phyloP scores from a whole-genome alignment of 2,797 vertebrate genomes.

The Mastacembelus armatus region DNA sequence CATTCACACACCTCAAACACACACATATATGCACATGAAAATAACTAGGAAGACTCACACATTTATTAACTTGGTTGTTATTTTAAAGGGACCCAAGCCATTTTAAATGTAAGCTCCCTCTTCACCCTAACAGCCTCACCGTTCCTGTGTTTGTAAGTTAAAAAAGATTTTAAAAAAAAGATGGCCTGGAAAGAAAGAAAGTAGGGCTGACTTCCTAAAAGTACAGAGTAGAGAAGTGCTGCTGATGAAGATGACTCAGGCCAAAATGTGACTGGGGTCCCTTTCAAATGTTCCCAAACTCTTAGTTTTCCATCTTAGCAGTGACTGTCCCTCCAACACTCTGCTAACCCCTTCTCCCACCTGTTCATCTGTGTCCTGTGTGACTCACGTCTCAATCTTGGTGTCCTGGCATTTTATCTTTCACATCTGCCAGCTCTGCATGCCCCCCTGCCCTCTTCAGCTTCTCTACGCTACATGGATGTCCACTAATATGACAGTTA shows the following conservation, averaged over 20 bases:
- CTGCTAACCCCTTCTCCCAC: conserved; percentile 46
- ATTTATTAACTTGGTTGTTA: conserved; percentile 63
- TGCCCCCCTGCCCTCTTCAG: conserved; percentile 57
- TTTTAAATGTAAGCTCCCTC: conserved; percentile 54
- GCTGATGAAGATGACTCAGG: conserved; percentile 41
- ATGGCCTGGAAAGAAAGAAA: conserved; percentile 25
- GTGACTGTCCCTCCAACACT: conserved; percentile 59
- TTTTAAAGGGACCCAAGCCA: conserved; percentile 82
- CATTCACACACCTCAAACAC: conserved; percentile 49
- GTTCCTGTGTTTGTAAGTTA: conserved; percentile 35
- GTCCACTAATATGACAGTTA: conserved; percentile 70
- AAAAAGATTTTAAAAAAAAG: conserved; percentile 16
- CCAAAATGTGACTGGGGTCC: conserved; percentile 81
- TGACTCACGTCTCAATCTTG: conserved; percentile 76
- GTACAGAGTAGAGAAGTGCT: conserved; percentile 47
- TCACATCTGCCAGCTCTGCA: conserved; percentile 81
- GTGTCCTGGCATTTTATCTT: conserved; percentile 76
- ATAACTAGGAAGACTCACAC: conserved; percentile 59
- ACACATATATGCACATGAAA: conserved; percentile 46
- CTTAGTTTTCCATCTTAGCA: conserved; percentile 80
- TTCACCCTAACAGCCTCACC: background rate
- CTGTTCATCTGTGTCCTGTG: conserved; percentile 81
- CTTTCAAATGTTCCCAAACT: conserved; percentile 81
- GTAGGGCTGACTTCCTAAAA: conserved; percentile 23
- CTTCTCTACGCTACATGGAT: conserved; percentile 63